phyloP scores from a whole-genome alignment of 2,113 vertebrate species.

The Rousettus leschenaultii region DNA sequence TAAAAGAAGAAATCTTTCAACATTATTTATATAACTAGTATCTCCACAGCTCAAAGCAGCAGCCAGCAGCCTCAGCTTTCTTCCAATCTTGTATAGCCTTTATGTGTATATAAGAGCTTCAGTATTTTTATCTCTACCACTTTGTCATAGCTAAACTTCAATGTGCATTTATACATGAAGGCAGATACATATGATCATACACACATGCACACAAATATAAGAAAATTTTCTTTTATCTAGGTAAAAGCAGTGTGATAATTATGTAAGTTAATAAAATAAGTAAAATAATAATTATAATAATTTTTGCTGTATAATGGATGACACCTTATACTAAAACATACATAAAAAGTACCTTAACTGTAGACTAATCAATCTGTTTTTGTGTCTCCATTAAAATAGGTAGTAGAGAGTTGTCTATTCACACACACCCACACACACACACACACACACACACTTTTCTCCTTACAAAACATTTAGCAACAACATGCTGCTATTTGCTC shows the following conservation, averaged over 20 bases:
- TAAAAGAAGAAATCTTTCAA: constrained; percentile 63
- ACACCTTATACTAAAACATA: neutral
- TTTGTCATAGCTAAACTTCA: neutral
- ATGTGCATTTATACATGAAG: constrained; percentile 1
- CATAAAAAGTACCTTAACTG: neutral
- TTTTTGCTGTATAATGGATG: neutral
- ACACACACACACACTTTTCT: neutral
- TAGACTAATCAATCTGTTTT: neutral
- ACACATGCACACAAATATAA: neutral
- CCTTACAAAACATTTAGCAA: neutral
- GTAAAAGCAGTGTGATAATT: neutral
- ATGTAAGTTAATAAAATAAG: neutral
- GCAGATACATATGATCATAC: neutral
- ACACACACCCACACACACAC: neutral
- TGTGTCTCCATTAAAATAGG: neutral
- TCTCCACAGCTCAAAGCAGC: constrained; percentile 45
- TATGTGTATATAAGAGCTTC: neutral
- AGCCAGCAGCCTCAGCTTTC: constrained; percentile 5
- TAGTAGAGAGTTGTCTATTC: neutral
- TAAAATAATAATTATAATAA: neutral
- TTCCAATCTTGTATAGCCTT: neutral
- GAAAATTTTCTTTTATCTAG: neutral
- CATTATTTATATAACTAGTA: constrained; percentile 56
- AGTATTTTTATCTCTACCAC: constrained; percentile 22
- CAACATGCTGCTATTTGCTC: neutral